Evolutionary conservation across 2,888 invertebrate species (phyloP).

Genomic region (Stomorhina lunata): DNA sequence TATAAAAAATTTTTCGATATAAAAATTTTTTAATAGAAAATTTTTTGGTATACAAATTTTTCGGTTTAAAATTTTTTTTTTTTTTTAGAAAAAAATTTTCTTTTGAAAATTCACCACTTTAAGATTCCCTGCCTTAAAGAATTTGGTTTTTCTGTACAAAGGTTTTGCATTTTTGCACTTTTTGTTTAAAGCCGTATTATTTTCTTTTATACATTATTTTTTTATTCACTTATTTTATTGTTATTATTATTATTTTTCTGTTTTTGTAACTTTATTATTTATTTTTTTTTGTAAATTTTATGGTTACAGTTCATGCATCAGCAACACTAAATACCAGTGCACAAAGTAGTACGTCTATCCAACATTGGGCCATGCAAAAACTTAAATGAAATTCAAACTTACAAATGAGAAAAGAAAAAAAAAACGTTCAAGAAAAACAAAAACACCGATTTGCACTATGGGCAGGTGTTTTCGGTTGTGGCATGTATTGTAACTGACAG

Average conservation of each 20-base stretch:
- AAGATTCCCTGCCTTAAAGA: not conserved
- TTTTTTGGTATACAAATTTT: no score
- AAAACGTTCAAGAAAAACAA: slow-evolving; percentile 10
- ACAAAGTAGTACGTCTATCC: slow-evolving; percentile 39
- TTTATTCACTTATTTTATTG: not conserved
- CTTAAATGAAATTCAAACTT: not conserved
- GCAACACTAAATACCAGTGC: slow-evolving; percentile 62
- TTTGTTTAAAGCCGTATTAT: slow-evolving; percentile 16
- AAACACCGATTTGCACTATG: slow-evolving; percentile 20
- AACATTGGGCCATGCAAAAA: slow-evolving; percentile 19
- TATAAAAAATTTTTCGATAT: no score
- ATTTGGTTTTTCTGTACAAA: not conserved
- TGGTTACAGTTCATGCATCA: slow-evolving; percentile 66
- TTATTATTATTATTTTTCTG: slow-evolving; percentile 28
- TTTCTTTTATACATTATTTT: slow-evolving; percentile 33
- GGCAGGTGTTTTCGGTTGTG: slow-evolving; percentile 60
- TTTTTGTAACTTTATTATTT: slow-evolving; percentile 54
- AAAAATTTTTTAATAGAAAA: no score
- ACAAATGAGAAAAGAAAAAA: slow-evolving; percentile 25
- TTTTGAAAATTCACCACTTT: no score
- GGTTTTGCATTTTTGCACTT: slow-evolving; percentile 15
- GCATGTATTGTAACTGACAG: slow-evolving; percentile 24
- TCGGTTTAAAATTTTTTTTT: no score
- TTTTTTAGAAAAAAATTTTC: no score
- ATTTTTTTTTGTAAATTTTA: slow-evolving; percentile 49